phyloP scores from a whole-genome alignment of 2,888 invertebrate genomes.

The Lycocerus yunnanus region DNA sequence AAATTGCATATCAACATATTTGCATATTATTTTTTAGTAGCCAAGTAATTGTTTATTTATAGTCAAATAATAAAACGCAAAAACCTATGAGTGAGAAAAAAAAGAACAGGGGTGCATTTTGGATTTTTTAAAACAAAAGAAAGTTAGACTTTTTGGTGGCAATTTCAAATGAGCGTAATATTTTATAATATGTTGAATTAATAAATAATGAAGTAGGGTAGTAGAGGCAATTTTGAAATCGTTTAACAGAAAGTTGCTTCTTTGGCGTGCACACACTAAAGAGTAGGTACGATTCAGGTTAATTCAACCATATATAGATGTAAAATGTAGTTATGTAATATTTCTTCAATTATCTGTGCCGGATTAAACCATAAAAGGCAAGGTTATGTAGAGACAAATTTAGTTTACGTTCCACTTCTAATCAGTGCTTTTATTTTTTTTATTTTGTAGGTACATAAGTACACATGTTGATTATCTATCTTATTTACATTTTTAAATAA shows the following conservation, averaged over 20 bases:
- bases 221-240: background rate
- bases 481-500: background rate
- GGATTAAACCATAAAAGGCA: conserved; percentile 23
- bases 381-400: conserved; percentile 21
- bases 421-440: conserved; percentile 1
- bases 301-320: conserved; percentile 21
- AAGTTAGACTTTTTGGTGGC: background rate
- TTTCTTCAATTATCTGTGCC: conserved; percentile 21
- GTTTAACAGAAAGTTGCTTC: background rate
- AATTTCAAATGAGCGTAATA: background rate
- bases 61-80: too few relatives aligned
- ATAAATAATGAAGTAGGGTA: background rate
- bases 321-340: conserved; percentile 23
- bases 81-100: too few relatives aligned
- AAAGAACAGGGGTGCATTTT: background rate
- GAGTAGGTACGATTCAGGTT: conserved; percentile 11
- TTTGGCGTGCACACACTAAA: background rate
- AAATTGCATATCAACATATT: background rate
- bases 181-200: background rate
- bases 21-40: background rate
- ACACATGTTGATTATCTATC: background rate
- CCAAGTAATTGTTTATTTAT: background rate
- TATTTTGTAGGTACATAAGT: background rate
- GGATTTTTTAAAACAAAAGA: background rate
- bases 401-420: conserved; percentile 24